A percentile compares a stretch with the other conserved stretches of the same genome.
These are phyloP conservation scores for Smittia aterrima DNA, from an alignment of 2,888 invertebrate species.

Conservation along the genomic window DNA sequence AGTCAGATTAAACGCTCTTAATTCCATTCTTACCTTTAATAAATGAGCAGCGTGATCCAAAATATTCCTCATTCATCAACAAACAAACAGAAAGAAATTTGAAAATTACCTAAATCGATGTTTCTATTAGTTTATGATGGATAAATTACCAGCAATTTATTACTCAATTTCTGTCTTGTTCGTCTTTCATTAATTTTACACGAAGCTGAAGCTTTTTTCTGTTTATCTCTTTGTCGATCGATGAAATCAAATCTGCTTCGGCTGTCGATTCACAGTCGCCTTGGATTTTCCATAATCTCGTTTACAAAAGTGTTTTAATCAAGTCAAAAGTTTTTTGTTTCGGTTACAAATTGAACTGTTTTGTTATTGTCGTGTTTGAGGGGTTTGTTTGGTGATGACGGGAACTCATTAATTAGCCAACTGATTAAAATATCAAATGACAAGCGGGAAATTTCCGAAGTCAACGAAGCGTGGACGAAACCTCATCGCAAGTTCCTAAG, in stretches of 20 bases:
- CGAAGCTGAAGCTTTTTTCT: no score
- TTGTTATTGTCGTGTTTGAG: constrained; percentile 23
- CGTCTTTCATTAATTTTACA: no score
- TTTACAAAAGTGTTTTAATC: constrained; percentile 33
- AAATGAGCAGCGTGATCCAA: background rate
- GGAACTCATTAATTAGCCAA: background rate
- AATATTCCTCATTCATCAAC: background rate
- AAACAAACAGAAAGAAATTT: background rate
- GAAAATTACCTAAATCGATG: background rate
- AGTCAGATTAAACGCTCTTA: constrained; percentile 18
- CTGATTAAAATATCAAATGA: no score
- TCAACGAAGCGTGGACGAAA: no score
- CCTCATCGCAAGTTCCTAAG: background rate
- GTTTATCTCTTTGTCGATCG: constrained; percentile 13
- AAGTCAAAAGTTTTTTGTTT: background rate
- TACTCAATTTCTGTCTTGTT: constrained; percentile 22
- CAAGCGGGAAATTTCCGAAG: no score
- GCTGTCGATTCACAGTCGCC: background rate
- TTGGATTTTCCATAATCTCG: constrained; percentile 23
- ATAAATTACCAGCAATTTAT: constrained; percentile 15
- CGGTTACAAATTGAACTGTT: constrained; percentile 29
- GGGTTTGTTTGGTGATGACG: background rate
- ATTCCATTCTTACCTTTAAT: background rate
- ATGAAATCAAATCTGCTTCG: constrained; percentile 8
- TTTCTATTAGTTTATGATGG: background rate